Evolutionary conservation across 1,140 invertebrate species (phyloP), one percentile per base, ranked within the genome.

Genomic region (Ylistrum balloti): DNA sequence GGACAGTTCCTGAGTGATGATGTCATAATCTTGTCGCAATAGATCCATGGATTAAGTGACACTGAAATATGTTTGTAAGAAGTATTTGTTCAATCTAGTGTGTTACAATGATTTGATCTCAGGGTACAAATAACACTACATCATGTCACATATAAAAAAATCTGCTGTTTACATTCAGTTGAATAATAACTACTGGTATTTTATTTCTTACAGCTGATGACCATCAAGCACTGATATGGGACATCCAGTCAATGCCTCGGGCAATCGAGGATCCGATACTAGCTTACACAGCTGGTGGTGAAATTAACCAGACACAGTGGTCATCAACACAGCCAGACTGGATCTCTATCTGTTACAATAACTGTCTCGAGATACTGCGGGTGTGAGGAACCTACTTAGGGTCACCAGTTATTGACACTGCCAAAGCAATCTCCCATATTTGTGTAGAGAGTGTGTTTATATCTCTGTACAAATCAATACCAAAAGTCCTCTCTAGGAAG

Each of bases 161-260:
- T n/a, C n/a, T n/a, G n/a, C n/a, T n/a, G n/a, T n/a, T n/a, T n/a
- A n/a, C n/a, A n/a, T n/a, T n/a, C n/a, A n/a, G n/a, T n/a, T n/a
- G n/a, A n/a, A n/a, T n/a, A n/a, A n/a, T n/a, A n/a, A n/a, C n/a
- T n/a, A n/a, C n/a, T n/a, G n/a, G n/a, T n/a, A n/a, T n/a, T n/a
- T n/a, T n/a, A n/a, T 93, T 88, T 56, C 94, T 94, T 5, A 38
- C 90, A 97, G 98, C 98, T 89, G 99, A 99, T 97, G 99, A 99
- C 97, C 98, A 99, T 96, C 99, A 99, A 97, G 99, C 99, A n/a
- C 97, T 99, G 86, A 99, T 99, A 95, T 99, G 99, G 99, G 99
- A 99, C 96, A 99, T 99, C 94, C 99, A 99, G 96, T 99, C 99
- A 96, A 99, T 99, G 99, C 99, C 99, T 34, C 97, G 99, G 93